Conservation (phyloP, 1,140 invertebrate species). For the Coptotermes formosanus region DNA sequence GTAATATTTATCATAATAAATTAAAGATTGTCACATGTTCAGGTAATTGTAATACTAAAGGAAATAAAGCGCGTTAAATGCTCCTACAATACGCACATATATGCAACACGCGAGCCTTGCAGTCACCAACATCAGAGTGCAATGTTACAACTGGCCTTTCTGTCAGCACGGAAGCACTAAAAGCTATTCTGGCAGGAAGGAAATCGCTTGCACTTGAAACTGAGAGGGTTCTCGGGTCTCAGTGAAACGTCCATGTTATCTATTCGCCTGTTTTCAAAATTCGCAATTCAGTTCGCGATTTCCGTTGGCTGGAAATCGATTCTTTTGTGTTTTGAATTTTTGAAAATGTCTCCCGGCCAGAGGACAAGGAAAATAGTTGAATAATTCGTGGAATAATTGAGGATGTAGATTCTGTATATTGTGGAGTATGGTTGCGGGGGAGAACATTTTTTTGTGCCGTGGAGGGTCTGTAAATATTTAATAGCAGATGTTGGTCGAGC, state of each 20-base stretch:
- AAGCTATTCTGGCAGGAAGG: too few relatives aligned
- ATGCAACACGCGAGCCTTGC: too few relatives aligned
- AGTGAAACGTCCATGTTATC: background rate
- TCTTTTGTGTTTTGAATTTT: constrained; percentile 1
- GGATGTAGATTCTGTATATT: background rate
- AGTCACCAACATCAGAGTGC: too few relatives aligned
- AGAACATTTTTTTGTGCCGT: background rate
- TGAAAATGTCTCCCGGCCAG: constrained; percentile 9
- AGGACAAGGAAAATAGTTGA: constrained; percentile 12
- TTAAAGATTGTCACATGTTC: too few relatives aligned
- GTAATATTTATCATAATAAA: too few relatives aligned
- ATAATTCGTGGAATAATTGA: constrained; percentile 14
- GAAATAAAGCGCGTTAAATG: too few relatives aligned
- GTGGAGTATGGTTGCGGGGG: background rate
- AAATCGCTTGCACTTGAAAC: too few relatives aligned
- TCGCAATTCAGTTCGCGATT: background rate
- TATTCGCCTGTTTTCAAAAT: background rate
- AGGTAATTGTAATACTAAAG: too few relatives aligned
- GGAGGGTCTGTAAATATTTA: background rate
- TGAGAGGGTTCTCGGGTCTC: background rate
- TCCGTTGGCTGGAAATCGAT: background rate
- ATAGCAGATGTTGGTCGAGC: background rate
- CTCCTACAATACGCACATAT: too few relatives aligned
- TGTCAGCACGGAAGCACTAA: too few relatives aligned
- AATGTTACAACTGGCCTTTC: too few relatives aligned